Base-by-base conservation (phyloP, 2,888 invertebrate species). In the Chrysolina oricalcia region DNA sequence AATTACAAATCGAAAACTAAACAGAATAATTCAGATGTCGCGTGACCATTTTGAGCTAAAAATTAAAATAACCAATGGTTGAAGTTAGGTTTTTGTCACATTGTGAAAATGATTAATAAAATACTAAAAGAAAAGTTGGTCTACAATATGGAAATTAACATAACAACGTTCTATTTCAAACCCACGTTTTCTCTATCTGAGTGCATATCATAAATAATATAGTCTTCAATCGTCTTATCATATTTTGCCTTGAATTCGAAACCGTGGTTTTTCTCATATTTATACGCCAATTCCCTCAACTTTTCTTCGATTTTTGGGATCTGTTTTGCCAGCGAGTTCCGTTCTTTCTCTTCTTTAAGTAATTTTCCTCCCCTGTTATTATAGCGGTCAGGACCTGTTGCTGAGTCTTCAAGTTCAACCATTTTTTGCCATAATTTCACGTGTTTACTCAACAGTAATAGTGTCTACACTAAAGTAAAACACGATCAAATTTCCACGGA, bases 281-380 rank as follows among this genome's bases (percentile, higher is more conserved):
- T 88, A 0, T 88, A 84, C 5, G 92, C 91, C 68, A 93, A 81
- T 0, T 90, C 89, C 1, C 89, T 89, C 0, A 96, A 89, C 83
- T 93, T 91, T 0, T 90, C 91, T 87, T 95, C 95, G 53, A 95
- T 92, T 88, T 94, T 93, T 0, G 96, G 95, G 67, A 96, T 87
- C 89, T 93, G 90, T 78, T 89, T 94, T 48, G 92, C 91, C 11
- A 96, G 91, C 10, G 91, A 90, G 86, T 96, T 97, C n/a, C 97
- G 89, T 83, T 96, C 95, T 82, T 94, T 96, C 87, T 98, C 97
- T 86, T 97, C 97, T 69, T 92, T 92, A 1, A 98, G 89, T 8
- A 98, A 89, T 80, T 95, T 94, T 0, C 97, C 97, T 0, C 97
- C 97, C 48, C 98, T 91, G 88, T 97, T 97, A 82, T 96, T 94